Conservation (phyloP, 2,888 invertebrate genomes). For the Nephrotoma appendiculata region DNA sequence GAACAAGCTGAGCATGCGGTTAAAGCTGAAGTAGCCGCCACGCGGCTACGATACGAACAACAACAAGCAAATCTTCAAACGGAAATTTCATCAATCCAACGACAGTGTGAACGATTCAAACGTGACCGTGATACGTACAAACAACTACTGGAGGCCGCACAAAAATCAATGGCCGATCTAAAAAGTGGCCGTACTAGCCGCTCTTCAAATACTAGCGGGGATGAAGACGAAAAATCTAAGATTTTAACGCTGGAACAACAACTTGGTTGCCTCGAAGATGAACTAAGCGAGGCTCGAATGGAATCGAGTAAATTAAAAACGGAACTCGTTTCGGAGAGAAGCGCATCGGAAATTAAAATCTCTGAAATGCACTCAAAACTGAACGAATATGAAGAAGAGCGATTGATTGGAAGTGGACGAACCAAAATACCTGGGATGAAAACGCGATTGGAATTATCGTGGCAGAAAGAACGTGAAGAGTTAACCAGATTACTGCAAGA, state of each 20-base stretch:
- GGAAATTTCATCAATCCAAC: slow-evolving; percentile 71
- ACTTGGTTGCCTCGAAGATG: slow-evolving; percentile 74
- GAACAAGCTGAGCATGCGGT: slow-evolving; percentile 55
- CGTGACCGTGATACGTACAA: slow-evolving; percentile 79
- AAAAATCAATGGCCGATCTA: slow-evolving; percentile 65
- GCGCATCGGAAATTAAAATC: slow-evolving; percentile 69
- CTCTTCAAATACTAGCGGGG: slow-evolving; percentile 54
- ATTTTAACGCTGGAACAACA: slow-evolving; percentile 67
- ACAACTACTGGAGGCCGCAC: slow-evolving; percentile 78
- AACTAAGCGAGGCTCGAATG: slow-evolving; percentile 68
- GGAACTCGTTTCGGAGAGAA: slow-evolving; percentile 77
- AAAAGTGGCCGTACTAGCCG: slow-evolving; percentile 46
- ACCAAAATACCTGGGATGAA: slow-evolving; percentile 74
- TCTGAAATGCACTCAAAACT: slow-evolving; percentile 76
- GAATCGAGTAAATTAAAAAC: slow-evolving; percentile 74
- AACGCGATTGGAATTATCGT: slow-evolving; percentile 78
- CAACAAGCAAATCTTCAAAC: slow-evolving; percentile 67
- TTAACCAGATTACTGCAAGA: slow-evolving; percentile 81
- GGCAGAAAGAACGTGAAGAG: slow-evolving; percentile 89
- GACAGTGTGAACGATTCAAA: slow-evolving; percentile 51
- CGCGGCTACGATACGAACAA: slow-evolving; percentile 72
- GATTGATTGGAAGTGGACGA: slow-evolving; percentile 65
- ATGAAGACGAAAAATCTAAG: slow-evolving; percentile 59
- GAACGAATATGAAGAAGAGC: slow-evolving; percentile 66
- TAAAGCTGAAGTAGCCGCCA: slow-evolving; percentile 64